Conservation (phyloP, 2,888 invertebrate species). For the Lasioglossum morio region DNA sequence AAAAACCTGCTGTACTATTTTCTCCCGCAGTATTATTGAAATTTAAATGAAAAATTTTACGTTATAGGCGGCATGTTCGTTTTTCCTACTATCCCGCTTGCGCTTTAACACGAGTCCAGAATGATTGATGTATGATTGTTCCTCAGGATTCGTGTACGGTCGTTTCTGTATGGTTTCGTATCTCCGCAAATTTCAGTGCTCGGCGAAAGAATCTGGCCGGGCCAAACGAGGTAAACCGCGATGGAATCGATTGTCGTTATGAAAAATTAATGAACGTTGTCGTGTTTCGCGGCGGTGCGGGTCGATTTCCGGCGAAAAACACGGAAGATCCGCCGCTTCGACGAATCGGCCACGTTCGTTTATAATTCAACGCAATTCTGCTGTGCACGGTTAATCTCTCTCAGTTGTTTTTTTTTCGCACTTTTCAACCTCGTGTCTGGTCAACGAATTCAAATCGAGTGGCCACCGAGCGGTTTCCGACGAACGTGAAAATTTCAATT, state of each 20-base stretch:
- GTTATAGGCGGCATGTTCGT: not conserved
- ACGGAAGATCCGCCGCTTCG: constrained; percentile 51
- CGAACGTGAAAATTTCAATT: not conserved
- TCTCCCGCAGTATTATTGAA: too few relatives aligned
- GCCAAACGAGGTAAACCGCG: constrained; percentile 68
- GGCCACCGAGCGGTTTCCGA: too few relatives aligned
- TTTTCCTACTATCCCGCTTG: not conserved
- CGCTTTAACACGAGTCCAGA: not conserved
- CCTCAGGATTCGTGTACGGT: not conserved
- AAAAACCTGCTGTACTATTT: not conserved
- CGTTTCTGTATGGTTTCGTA: constrained; percentile 10
- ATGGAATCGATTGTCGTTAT: constrained; percentile 71
- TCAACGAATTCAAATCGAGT: not conserved
- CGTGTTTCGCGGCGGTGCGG: constrained; percentile 65
- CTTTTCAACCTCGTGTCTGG: not conserved
- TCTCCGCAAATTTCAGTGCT: constrained; percentile 48
- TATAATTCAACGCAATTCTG: constrained; percentile 59
- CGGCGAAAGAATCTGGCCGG: constrained; percentile 53
- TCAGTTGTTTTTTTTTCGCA: constrained; percentile 8
- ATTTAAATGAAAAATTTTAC: not conserved
- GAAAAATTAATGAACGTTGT: constrained; percentile 75
- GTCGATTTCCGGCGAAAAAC: constrained; percentile 71
- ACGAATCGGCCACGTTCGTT: constrained; percentile 52
- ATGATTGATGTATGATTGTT: not conserved
- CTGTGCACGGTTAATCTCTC: constrained; percentile 41